Conservation (phyloP, 2,113 vertebrate species). For the Charina bottae region DNA sequence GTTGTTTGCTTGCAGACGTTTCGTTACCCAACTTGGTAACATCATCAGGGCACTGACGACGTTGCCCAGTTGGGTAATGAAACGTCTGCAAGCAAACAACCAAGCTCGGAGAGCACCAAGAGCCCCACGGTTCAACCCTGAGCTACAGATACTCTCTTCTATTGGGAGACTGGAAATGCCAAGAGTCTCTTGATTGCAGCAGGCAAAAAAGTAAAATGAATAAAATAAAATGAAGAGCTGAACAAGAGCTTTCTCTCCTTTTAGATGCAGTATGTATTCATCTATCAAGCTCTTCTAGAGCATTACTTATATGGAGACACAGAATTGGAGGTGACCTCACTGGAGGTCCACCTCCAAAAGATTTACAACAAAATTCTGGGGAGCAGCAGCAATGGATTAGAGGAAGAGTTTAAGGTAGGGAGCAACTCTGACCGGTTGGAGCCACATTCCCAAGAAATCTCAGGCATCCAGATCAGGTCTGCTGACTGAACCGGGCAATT, state of each 20-base stretch:
- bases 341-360: conserved; percentile 95
- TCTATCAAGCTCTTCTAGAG: conserved; percentile 97
- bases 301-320: conserved; percentile 98
- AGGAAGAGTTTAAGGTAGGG: conserved; percentile 96
- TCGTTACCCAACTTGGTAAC: no score
- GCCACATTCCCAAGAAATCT: neutral
- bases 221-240: neutral
- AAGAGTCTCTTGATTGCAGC: neutral
- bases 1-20: no score
- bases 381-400: conserved; percentile 91
- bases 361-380: conserved; percentile 92
- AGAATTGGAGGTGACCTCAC: conserved; percentile 95
- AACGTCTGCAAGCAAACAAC: neutral
- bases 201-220: neutral
- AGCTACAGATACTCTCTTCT: neutral
- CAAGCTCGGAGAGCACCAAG: neutral
- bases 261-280: conserved; percentile 99
- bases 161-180: neutral
- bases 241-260: neutral
- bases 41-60: neutral
- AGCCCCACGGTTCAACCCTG: no score
- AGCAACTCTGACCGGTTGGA: accelerated
- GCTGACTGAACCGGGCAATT: no score
- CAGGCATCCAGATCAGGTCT: neutral
- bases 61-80: neutral